phyloP scores from a whole-genome alignment of 1,140 invertebrate species.

The Drosophila bipectinata region DNA sequence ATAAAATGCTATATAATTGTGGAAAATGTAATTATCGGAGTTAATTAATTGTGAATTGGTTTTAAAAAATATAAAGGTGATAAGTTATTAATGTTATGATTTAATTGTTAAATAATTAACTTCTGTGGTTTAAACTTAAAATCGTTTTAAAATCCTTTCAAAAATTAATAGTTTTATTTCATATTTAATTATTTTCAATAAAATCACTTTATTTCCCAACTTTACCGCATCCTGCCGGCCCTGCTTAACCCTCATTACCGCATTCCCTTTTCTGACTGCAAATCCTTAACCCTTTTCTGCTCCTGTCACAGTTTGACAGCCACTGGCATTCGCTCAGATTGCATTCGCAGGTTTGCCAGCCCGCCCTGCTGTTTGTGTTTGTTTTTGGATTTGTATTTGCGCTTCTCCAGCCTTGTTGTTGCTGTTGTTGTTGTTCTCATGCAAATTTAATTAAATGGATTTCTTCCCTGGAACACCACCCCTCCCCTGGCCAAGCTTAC shows the following conservation, averaged over 20 bases:
- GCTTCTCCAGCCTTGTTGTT: conserved; percentile 4
- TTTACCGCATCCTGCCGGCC: background rate
- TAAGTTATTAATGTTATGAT: background rate
- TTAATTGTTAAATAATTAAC: no score
- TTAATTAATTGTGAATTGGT: background rate
- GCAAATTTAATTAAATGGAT: conserved; percentile 56
- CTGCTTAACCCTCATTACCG: conserved; percentile 25
- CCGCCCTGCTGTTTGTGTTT: conserved; percentile 24
- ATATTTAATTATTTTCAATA: conserved; percentile 17
- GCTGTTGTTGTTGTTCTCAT: conserved; percentile 34
- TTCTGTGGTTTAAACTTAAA: no score
- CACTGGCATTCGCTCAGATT: conserved; percentile 54
- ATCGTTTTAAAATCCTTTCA: no score
- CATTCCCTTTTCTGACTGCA: conserved; percentile 22
- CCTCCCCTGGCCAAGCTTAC: background rate
- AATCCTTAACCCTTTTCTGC: conserved; percentile 28
- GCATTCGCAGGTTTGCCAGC: conserved; percentile 21
- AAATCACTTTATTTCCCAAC: conserved; percentile 18
- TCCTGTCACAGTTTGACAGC: conserved; percentile 61
- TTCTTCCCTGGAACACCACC: background rate
- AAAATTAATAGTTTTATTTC: background rate
- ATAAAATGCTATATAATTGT: background rate
- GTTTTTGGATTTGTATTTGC: conserved; percentile 42
- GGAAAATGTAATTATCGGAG: background rate
- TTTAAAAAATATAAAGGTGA: background rate